Evolutionary conservation across 2,113 vertebrate genomes (phyloP).

Genomic region (Spermophilus dauricus): DNA sequence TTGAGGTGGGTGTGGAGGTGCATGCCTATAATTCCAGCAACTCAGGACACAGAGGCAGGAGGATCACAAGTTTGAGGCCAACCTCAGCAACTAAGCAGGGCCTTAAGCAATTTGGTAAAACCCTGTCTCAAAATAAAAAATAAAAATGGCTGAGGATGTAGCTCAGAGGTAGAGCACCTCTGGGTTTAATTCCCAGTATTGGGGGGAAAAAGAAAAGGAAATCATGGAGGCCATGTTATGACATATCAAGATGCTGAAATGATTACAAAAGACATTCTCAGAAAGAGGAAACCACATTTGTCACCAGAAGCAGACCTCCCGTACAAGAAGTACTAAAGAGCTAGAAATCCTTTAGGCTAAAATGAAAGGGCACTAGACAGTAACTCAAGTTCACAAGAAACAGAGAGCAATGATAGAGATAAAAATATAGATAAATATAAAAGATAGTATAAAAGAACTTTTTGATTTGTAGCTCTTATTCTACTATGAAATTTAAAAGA

Average conservation of each 20-base stretch:
- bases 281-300: background rate
- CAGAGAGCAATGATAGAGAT: background rate
- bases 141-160: no score
- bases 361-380: background rate
- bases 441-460: background rate
- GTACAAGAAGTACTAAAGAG: background rate
- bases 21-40: no score
- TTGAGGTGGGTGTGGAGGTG: no score
- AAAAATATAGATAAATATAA: background rate
- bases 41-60: no score
- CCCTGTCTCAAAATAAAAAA: no score
- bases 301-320: background rate
- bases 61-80: no score
- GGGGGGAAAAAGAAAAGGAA: background rate
- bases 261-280: conserved; percentile 42
- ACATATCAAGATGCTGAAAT: background rate
- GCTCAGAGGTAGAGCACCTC: no score
- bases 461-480: background rate
- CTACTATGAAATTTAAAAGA: background rate
- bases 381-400: background rate
- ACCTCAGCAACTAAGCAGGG: no score
- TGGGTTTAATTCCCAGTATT: no score
- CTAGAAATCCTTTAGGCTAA: background rate
- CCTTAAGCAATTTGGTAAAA: no score
- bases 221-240: background rate